Percentiles rank a stretch among this genome's conserved stretches.
These are phyloP conservation scores for Oegoconia quadripuncta DNA, from an alignment of 2,888 invertebrate genomes.

Conservation along the genomic window DNA sequence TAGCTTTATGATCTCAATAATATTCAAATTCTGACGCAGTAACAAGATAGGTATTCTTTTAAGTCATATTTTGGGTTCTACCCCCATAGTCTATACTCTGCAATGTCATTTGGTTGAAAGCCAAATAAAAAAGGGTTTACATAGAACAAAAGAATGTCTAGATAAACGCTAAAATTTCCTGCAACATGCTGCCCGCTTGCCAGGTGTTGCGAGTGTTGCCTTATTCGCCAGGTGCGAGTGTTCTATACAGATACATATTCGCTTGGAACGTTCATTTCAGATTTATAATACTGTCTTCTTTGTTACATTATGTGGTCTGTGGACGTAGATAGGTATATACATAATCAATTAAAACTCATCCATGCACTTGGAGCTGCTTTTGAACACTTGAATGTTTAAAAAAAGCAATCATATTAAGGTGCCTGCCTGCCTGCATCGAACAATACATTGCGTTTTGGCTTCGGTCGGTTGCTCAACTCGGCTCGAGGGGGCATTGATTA, in stretches of 20 bases:
- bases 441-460: slow-evolving; percentile 38
- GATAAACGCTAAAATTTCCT: not conserved
- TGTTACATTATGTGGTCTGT: too few relatives aligned
- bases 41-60: too few relatives aligned
- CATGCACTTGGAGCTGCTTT: slow-evolving; percentile 4
- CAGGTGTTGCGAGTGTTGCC: slow-evolving; percentile 6
- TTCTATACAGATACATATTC: too few relatives aligned
- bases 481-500: slow-evolving; percentile 61
- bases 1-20: too few relatives aligned
- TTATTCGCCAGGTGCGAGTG: slow-evolving; percentile 7
- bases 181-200: slow-evolving; percentile 1
- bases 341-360: slow-evolving; percentile 6
- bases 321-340: too few relatives aligned
- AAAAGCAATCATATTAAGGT: slow-evolving; percentile 13
- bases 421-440: slow-evolving; percentile 5
- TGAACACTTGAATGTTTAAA: slow-evolving; percentile 22
- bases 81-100: too few relatives aligned
- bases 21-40: too few relatives aligned
- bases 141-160: not conserved
- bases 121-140: too few relatives aligned
- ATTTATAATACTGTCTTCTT: too few relatives aligned
- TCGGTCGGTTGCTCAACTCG: slow-evolving; percentile 37
- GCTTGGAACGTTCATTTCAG: too few relatives aligned
- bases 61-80: too few relatives aligned
- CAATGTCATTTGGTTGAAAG: too few relatives aligned